A percentile compares a stretch with the other conserved stretches of the same genome.
These are phyloP conservation scores for Pyrrhia umbra DNA, from an alignment of 2,888 invertebrate species.

Conservation along the genomic window DNA sequence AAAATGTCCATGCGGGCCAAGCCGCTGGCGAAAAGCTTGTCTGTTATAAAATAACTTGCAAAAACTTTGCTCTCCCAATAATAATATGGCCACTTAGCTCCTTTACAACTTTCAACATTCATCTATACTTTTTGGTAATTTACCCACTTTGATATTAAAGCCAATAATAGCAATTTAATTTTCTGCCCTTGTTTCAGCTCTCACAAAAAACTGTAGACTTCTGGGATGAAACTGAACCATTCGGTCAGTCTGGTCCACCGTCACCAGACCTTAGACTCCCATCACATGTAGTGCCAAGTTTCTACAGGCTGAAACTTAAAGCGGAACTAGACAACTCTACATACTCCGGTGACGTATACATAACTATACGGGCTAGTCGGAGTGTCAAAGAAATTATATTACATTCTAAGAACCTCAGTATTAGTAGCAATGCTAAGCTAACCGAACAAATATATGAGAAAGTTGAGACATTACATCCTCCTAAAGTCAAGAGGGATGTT, in stretches of 20 bases:
- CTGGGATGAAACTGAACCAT: slow-evolving; percentile 85
- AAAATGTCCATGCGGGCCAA: too few species aligned
- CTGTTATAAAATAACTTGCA: too few species aligned
- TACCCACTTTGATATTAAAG: neutral
- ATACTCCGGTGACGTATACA: slow-evolving; percentile 84
- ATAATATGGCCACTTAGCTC: too few species aligned
- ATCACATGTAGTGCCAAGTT: slow-evolving; percentile 86
- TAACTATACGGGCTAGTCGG: slow-evolving; percentile 82
- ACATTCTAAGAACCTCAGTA: slow-evolving; percentile 87
- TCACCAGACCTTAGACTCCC: slow-evolving; percentile 84
- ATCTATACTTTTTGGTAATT: too few species aligned
- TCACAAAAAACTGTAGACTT: slow-evolving; percentile 74
- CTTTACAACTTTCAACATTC: too few species aligned
- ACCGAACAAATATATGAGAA: slow-evolving; percentile 86
- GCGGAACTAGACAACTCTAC: slow-evolving; percentile 85
- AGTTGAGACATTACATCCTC: slow-evolving; percentile 72
- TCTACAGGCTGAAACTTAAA: slow-evolving; percentile 90
- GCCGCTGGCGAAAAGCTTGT: too few species aligned
- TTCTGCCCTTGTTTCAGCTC: slow-evolving; percentile 46
- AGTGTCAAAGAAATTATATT: slow-evolving; percentile 84
- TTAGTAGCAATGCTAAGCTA: slow-evolving; percentile 78
- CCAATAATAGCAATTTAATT: neutral
- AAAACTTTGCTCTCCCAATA: too few species aligned
- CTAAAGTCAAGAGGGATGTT: slow-evolving; percentile 72
- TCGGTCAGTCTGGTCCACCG: slow-evolving; percentile 72